A percentile compares a stretch with the other conserved stretches of the same genome.
Evolutionary conservation across 2,113 vertebrate species (phyloP).

Genomic region (Rhynchopsitta pachyrhyncha): DNA sequence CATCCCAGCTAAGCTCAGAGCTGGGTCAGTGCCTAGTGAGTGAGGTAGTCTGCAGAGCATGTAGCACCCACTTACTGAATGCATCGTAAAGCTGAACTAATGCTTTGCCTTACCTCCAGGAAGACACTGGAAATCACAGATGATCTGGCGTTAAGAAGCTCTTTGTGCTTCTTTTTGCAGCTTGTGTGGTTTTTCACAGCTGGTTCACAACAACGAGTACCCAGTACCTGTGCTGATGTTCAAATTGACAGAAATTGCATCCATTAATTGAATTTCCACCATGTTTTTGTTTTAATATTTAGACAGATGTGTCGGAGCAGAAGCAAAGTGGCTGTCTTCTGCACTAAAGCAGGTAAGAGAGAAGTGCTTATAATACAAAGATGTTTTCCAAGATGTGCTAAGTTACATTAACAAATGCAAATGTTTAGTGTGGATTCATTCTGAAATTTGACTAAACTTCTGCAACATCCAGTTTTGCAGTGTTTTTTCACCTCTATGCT

Average conservation of each 20-base stretch:
- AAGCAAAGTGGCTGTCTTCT: slow-evolving; percentile 84
- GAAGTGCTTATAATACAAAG: not conserved
- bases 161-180: not conserved
- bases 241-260: not conserved
- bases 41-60: not conserved
- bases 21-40: not conserved
- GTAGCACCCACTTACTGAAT: not conserved
- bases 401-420: not conserved
- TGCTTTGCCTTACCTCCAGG: not conserved
- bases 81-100: not conserved
- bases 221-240: not conserved
- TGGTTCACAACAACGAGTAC: not conserved
- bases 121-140: not conserved
- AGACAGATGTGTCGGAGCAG: slow-evolving; percentile 87
- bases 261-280: not conserved
- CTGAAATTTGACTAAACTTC: not conserved
- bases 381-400: not conserved
- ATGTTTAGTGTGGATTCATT: not conserved
- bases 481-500: not conserved
- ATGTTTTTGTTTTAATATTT: slow-evolving; percentile 61
- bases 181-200: not conserved
- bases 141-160: not conserved
- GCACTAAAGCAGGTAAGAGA: slow-evolving; percentile 85
- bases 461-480: not conserved
- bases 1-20: not conserved